Conservation (phyloP, 1,140 invertebrate genomes). For the Drosophila littoralis region DNA sequence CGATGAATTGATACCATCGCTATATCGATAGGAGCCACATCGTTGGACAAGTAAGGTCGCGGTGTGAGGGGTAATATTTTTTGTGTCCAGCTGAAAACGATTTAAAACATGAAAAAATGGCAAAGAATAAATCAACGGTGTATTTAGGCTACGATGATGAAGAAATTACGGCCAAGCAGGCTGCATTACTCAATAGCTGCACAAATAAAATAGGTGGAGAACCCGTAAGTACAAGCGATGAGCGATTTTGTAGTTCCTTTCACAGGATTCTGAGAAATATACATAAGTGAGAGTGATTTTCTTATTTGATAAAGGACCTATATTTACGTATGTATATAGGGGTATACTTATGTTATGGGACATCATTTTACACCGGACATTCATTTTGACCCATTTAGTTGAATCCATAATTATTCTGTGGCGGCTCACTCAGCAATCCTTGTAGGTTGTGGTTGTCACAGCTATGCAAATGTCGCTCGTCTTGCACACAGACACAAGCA, state of each 20-base stretch:
- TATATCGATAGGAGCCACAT: conserved; percentile 13
- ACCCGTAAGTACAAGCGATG: conserved; percentile 69
- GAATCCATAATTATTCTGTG: not conserved
- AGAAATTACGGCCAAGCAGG: conserved; percentile 87
- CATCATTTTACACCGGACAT: not conserved
- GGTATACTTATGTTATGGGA: not conserved
- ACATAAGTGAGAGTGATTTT: not conserved
- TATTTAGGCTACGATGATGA: conserved; percentile 90
- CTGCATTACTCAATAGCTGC: conserved; percentile 86
- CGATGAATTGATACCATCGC: conserved; percentile 1
- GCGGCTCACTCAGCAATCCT: not conserved
- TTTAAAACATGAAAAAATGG: conserved; percentile 83
- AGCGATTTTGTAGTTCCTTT: conserved; percentile 9
- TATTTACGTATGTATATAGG: not conserved
- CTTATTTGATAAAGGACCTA: not conserved
- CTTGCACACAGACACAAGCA: not conserved
- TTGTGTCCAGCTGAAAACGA: conserved; percentile 22
- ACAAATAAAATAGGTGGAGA: conserved; percentile 90
- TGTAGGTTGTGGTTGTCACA: conserved; percentile 17
- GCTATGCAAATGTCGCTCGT: conserved; percentile 12
- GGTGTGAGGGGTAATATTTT: conserved; percentile 22
- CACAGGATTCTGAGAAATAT: conserved; percentile 10
- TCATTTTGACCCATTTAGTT: too few species aligned
- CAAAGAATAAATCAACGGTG: conserved; percentile 85
- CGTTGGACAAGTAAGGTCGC: conserved; percentile 2